Conservation (phyloP, 2,113 vertebrate species). For the Athene cunicularia region DNA sequence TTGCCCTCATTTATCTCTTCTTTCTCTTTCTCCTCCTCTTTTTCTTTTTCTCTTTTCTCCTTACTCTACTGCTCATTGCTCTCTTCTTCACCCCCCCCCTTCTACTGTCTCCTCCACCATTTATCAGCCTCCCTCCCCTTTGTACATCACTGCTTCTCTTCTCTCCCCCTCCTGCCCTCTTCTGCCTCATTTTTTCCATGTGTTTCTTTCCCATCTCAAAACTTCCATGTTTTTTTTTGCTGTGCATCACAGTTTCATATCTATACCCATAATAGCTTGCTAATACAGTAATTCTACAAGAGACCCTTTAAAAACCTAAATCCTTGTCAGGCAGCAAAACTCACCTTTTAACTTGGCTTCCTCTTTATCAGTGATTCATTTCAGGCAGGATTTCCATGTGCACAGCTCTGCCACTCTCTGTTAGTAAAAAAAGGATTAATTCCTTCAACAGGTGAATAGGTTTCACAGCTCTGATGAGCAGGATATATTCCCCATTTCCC, state of each 20-base stretch:
- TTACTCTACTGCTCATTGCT: neutral
- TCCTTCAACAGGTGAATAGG: neutral
- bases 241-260: neutral
- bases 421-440: slow-evolving; percentile 10
- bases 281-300: slow-evolving; percentile 6
- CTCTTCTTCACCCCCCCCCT: neutral
- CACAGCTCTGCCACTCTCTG: neutral
- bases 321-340: slow-evolving; percentile 16
- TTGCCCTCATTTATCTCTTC: slow-evolving; percentile 60
- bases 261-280: neutral
- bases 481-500: neutral
- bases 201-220: neutral
- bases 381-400: slow-evolving; percentile 18
- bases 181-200: neutral
- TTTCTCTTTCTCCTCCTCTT: slow-evolving; percentile 38
- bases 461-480: neutral
- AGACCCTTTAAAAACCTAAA: slow-evolving; percentile 21
- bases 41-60: slow-evolving; percentile 25
- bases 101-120: neutral
- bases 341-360: slow-evolving; percentile 29
- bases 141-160: neutral
- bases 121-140: neutral
- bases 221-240: neutral
- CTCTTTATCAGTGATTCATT: slow-evolving; percentile 38
- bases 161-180: neutral